Evolutionary conservation across 2,113 vertebrate genomes (phyloP), one percentile per base, ranked within the genome.

Genomic region (Poecile atricapillus): DNA sequence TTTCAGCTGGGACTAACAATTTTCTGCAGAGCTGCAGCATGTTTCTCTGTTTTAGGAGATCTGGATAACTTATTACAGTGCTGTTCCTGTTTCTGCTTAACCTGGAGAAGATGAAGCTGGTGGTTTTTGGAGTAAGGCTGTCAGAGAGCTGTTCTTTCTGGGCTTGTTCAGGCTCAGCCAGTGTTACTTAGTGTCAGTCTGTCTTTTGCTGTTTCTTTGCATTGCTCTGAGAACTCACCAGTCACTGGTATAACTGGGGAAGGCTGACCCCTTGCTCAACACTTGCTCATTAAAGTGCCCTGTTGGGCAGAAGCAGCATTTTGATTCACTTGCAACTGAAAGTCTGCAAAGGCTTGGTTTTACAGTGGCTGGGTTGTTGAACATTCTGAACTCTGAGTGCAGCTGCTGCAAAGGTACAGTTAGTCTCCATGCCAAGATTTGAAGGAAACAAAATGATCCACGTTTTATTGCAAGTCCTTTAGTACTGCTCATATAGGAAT

Each of bases 311-410:
- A 76, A 82, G 74, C 77, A 79, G 47, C 3, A 2, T 87, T 96
- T 78, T 16, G 24, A 64, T 78, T 91, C 65, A 23, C 39, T 89
- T 63, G 15, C 15, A 52, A 2, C n/a, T 2, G 1, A 28, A 93
- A 78, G 27, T 41, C 76, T 89, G 64, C 50, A 15, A 69, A 87
- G 52, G 35, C 86, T 92, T 94, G 93, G 50, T 92, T 94, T 93
- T 56, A 33, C 9, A 0, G 11, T 89, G 73, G 33, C 83, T 81
- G 43, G 47, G 39, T 78, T 87, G 69, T 33, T 15, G 68, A 93
- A 87, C 89, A 52, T 74, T 93, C 89, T 86, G 94, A 94, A 83
- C 86, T 82, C 87, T 28, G 35, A 90, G 64, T 77, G 78, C 87
- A 90, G 76, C 83, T 93, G 30, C 76, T 90, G 71, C 78, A 89